These are phyloP conservation scores for Etheostoma spectabile DNA, from an alignment of 2,113 vertebrate species.

Conservation along the genomic window DNA sequence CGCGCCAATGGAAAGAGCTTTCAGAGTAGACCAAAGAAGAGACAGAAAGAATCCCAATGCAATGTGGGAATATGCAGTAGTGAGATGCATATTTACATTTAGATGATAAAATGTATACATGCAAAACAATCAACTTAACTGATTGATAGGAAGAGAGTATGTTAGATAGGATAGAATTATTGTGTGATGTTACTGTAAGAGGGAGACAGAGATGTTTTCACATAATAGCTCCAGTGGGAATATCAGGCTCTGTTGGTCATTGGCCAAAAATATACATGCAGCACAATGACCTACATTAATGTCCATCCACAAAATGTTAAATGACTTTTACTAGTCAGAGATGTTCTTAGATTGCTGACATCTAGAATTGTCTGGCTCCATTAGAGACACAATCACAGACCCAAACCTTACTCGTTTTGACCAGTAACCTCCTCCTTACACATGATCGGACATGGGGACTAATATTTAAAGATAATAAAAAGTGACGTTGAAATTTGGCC, in stretches of 20 bases:
- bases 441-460: conserved; percentile 37
- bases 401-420: background rate
- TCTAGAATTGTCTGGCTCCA: background rate
- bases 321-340: conserved; percentile 4
- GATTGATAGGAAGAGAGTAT: background rate
- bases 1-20: background rate
- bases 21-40: background rate
- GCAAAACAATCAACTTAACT: background rate
- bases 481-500: conserved; percentile 26
- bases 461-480: background rate
- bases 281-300: conserved; percentile 13
- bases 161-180: background rate
- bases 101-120: background rate
- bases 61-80: background rate
- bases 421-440: conserved; percentile 2
- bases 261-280: conserved; percentile 36
- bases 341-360: background rate
- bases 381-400: background rate
- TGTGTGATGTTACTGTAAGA: background rate
- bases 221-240: conserved; percentile 20
- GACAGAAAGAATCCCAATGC: background rate
- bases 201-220: conserved; percentile 11
- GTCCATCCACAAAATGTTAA: conserved; percentile 2
- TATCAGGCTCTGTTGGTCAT: conserved; percentile 32
- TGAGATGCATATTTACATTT: conserved; percentile 3